Base-by-base conservation (phyloP, 2,113 vertebrate genomes). In the Polyodon spathula region DNA sequence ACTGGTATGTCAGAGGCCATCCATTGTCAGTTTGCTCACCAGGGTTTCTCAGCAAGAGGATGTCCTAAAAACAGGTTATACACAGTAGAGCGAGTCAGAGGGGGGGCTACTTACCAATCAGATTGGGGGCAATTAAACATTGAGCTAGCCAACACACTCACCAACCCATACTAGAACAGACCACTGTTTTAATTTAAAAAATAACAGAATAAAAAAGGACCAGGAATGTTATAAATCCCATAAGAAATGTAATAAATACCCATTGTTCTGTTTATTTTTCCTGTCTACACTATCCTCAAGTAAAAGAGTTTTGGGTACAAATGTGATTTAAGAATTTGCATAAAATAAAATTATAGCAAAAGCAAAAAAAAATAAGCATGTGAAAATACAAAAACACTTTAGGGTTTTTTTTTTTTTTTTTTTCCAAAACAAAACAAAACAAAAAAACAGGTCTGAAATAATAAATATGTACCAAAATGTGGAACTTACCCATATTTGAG, bases 161-260 rank as follows among this genome's bases (percentile, higher is more conserved):
- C n/a, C n/a, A 84, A 73, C 75, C 73, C 70, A 71, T 78, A 76
- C 68, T 70, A 79, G 77, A 76, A 81, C 79, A 78, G 82, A 84
- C 77, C 76, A 81, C 83, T 84, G 82, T 87, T 84, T 84, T 81
- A 80, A 73, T 77, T 81, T 77, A 81, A 76, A 78, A 81, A 81
- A 82, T 76, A n/a, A n/a, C 76, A 81, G 76, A 84, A 83, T 78
- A 74, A n/a, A n/a, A 85, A 86, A 73, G 74, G 73, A 57, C 9
- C 39, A 37, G 43, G 27, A 50, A 11, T 58, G 15, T 41, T 17
- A 43, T 40, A 16, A 42, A 4, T 8, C 9, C 41, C 11, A 37
- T 9, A 3, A 42, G 14, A 6, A 15, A n/a, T 9, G 7, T 63
- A 67, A 62, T n/a, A n/a, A n/a, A n/a, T n/a, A n/a, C n/a, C n/a